These are phyloP conservation scores for Acrocephalus scirpaceus DNA, from an alignment of 2,797 vertebrate species.

Conservation along the genomic window DNA sequence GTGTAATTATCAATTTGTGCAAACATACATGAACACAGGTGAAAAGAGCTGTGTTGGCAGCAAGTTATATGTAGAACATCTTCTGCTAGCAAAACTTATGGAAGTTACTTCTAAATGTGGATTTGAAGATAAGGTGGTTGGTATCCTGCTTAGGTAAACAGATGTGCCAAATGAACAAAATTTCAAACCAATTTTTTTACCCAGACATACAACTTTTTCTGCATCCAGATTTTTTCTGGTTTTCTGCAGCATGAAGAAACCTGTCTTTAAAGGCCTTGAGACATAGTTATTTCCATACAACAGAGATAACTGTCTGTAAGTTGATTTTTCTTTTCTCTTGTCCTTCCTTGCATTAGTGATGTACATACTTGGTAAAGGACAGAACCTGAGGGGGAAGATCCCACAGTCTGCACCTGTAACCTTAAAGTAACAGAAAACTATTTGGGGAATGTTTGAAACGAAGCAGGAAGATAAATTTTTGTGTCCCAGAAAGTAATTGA, in stretches of 20 bases:
- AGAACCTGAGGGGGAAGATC: neutral
- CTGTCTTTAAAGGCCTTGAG: neutral
- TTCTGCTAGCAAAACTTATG: neutral
- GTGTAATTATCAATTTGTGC: neutral
- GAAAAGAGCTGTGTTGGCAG: neutral
- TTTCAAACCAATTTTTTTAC: neutral
- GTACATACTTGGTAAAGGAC: neutral
- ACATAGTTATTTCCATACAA: neutral
- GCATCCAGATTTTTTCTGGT: neutral
- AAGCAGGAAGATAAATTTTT: neutral
- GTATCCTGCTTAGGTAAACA: neutral
- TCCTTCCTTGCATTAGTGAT: neutral
- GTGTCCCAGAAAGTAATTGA: neutral
- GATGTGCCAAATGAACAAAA: neutral
- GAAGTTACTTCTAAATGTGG: neutral
- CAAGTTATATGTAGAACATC: neutral
- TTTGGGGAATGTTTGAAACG: neutral
- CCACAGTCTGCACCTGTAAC: neutral
- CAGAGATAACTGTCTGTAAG: neutral
- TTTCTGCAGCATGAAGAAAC: neutral
- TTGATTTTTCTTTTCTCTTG: neutral
- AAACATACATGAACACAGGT: rapidly evolving
- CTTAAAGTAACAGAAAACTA: neutral
- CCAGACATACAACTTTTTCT: neutral
- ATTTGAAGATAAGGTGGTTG: neutral